Evolutionary conservation across 2,113 vertebrate species (phyloP).

Genomic region (Prinia subflava): DNA sequence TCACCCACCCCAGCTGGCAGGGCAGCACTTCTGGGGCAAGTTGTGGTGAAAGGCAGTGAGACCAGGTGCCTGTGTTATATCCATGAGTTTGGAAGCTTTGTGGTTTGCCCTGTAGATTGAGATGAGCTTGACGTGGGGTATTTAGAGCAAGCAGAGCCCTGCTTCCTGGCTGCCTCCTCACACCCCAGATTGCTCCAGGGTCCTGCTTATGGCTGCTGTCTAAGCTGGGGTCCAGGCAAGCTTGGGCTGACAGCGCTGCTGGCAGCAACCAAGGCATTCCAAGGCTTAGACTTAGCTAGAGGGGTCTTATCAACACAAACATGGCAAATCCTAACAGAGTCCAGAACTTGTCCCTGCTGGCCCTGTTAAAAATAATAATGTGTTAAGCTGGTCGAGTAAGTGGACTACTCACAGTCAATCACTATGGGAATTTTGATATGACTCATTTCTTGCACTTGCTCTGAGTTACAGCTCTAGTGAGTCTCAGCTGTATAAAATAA

Average conservation of each 20-base stretch:
- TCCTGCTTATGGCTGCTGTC: neutral
- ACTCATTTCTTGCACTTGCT: conserved; percentile 14
- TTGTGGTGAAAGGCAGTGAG: neutral
- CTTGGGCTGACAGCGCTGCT: neutral
- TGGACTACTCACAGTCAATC: neutral
- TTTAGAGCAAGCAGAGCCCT: neutral
- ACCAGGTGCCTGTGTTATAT: neutral
- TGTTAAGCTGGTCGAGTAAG: neutral
- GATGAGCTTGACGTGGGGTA: rapidly evolving
- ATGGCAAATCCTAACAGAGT: neutral
- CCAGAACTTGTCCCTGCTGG: neutral
- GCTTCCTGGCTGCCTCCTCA: neutral
- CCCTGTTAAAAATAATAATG: neutral
- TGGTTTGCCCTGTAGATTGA: neutral
- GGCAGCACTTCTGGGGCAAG: neutral
- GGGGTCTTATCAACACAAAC: neutral
- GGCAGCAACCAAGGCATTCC: neutral
- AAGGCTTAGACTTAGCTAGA: neutral
- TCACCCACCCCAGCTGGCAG: neutral
- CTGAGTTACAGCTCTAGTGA: neutral
- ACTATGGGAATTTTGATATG: neutral
- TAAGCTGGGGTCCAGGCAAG: neutral
- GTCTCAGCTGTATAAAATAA: neutral
- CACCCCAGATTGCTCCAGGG: neutral
- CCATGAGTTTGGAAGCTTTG: neutral